A percentile compares a stretch with the other conserved stretches of the same genome.
Conservation (phyloP, 2,888 invertebrate species). For the Ceramica pisi region DNA sequence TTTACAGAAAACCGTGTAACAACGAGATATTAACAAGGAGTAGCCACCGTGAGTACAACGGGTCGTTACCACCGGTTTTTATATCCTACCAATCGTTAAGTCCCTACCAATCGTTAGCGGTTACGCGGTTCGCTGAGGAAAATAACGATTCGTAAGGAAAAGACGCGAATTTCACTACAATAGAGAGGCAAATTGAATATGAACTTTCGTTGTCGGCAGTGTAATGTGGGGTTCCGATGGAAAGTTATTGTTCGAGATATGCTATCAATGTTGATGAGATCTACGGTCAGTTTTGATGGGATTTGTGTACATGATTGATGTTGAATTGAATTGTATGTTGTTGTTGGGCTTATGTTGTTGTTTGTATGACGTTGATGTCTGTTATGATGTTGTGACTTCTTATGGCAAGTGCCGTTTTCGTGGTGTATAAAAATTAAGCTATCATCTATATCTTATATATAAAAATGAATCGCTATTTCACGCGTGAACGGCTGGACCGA, state of each 20-base stretch:
- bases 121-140: conserved; percentile 75
- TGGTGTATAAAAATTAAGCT: too few relatives aligned
- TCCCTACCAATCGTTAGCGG: conserved; percentile 72
- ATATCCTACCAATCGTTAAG: conserved; percentile 69
- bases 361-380: conserved; percentile 2
- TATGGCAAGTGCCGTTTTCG: neutral
- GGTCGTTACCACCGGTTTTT: conserved; percentile 72
- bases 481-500: too few relatives aligned
- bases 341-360: conserved; percentile 14
- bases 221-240: conserved; percentile 70
- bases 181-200: conserved; percentile 80
- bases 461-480: too few relatives aligned
- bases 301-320: conserved; percentile 64
- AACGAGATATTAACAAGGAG: conserved; percentile 56
- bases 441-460: too few relatives aligned
- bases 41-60: conserved; percentile 63
- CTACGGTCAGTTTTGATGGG: conserved; percentile 60
- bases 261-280: conserved; percentile 69
- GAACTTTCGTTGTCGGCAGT: conserved; percentile 78
- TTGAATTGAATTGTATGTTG: conserved; percentile 47
- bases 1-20: conserved; percentile 40
- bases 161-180: conserved; percentile 76
- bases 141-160: conserved; percentile 64
- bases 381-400: neutral
- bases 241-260: conserved; percentile 71